Evolutionary conservation across 2,888 invertebrate species (phyloP), one percentile per base, ranked within the genome.

Genomic region (Lasioglossum zephyrum): DNA sequence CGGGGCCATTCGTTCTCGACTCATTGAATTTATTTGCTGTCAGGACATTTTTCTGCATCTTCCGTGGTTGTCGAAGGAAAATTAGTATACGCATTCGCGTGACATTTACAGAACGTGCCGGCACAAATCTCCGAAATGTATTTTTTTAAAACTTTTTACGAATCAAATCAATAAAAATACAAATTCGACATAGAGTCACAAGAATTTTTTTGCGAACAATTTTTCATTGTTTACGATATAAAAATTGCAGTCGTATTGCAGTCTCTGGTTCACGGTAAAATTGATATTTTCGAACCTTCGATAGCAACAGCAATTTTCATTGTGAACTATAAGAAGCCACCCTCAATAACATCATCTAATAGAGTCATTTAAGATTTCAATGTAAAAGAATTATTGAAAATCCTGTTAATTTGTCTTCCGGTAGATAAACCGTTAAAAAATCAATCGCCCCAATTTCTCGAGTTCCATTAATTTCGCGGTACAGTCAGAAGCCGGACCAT

Each of bases 21-120:
- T 39, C 36, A 39, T 69, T 69, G 39, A 69, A 69, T 69, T 69
- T 69, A 69, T 69, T 69, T 39, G 63, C 69, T 69, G 69, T 22
- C 69, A 22, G 5, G 22, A 11, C 4, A 69, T 69, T 63, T 63
- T 31, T 63, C 18, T 31, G 16, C 63, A 63, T 63, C 31, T 63
- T 63, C 18, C 31, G 3, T 18, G 31, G 31, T 36, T 36, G 18
- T 18, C 18, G 8, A 31, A 18, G 8, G 18, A 16, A 63, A 63
- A 63, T 31, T 31, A 63, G 8, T 63, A 16, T 63, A 31, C 8
- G 18, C 3, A 2, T 31, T 31, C 16, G 0, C 31, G 66, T 8
- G 36, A 57, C 9, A 57, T n/a, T 57, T 57, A 57, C 11, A 57
- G n/a, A 22, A 57, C 11, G 3, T n/a, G 22, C 9, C 1, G 11